Evolutionary conservation across 2,113 vertebrate genomes (phyloP).

Genomic region (Ammospiza caudacuta): DNA sequence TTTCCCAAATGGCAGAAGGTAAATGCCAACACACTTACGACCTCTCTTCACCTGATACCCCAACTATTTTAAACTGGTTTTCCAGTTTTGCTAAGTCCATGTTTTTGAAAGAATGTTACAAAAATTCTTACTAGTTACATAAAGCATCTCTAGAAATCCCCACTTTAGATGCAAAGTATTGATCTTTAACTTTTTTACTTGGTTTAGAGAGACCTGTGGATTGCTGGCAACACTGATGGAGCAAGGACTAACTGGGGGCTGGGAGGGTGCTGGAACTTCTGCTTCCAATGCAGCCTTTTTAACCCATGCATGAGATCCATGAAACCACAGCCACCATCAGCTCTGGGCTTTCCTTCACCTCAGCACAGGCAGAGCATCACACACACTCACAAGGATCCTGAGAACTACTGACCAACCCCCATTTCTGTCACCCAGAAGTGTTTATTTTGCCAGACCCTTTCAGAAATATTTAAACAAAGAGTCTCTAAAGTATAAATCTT

Average conservation of each 20-base stretch:
- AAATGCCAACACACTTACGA: neutral
- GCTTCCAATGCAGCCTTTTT: neutral
- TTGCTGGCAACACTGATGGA: neutral
- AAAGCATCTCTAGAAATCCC: neutral
- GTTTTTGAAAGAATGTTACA: neutral
- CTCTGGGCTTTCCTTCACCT: neutral
- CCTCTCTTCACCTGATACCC: neutral
- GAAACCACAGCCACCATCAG: neutral
- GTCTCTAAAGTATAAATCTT: neutral
- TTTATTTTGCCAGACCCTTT: neutral
- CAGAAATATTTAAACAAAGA: neutral
- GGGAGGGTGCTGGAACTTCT: neutral
- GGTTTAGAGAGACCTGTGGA: neutral
- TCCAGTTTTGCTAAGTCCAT: neutral
- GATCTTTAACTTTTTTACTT: neutral
- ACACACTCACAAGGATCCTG: neutral
- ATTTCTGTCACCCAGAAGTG: neutral
- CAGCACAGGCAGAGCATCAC: neutral
- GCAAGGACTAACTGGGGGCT: neutral
- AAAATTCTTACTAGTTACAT: neutral
- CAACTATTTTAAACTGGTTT: neutral
- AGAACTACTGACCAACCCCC: neutral
- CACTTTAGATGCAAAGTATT: neutral
- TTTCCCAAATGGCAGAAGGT: neutral
- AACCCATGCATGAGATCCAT: neutral